Evolutionary conservation across 2,888 invertebrate genomes (phyloP).

Genomic region (Aplocera efformata): DNA sequence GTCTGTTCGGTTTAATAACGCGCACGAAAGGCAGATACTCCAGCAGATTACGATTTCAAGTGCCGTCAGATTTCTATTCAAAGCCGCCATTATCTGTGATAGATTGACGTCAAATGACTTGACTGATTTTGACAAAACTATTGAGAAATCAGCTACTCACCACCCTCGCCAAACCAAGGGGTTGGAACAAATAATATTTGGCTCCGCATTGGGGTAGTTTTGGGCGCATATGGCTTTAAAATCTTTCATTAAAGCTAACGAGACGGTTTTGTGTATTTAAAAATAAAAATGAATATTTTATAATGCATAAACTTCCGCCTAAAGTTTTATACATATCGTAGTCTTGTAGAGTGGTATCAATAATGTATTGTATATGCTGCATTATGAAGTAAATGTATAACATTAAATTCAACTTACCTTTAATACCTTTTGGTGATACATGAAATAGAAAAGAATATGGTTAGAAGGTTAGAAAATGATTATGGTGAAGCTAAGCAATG

Average conservation of each 20-base stretch:
- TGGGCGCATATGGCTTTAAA: conserved; percentile 27
- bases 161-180: conserved; percentile 25
- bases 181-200: conserved; percentile 25
- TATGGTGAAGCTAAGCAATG: conserved; percentile 1
- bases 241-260: conserved; percentile 22
- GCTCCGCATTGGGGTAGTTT: conserved; percentile 21
- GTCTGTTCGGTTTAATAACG: too few species aligned
- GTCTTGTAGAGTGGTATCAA: too few species aligned
- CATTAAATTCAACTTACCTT: conserved; percentile 44
- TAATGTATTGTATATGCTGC: too few species aligned
- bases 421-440: conserved; percentile 53
- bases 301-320: too few species aligned
- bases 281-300: neutral
- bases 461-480: conserved; percentile 35
- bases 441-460: conserved; percentile 43
- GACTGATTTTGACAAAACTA: conserved; percentile 30
- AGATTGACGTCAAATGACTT: conserved; percentile 30
- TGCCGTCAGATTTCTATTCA: conserved; percentile 18
- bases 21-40: neutral
- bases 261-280: conserved; percentile 10
- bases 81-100: conserved; percentile 24
- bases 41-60: conserved; percentile 17
- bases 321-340: too few species aligned
- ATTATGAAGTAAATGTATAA: too few species aligned
- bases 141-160: conserved; percentile 27